Evolutionary conservation across 2,113 vertebrate species (phyloP), one percentile per base, ranked within the genome.

Genomic region (Amia ocellicauda): DNA sequence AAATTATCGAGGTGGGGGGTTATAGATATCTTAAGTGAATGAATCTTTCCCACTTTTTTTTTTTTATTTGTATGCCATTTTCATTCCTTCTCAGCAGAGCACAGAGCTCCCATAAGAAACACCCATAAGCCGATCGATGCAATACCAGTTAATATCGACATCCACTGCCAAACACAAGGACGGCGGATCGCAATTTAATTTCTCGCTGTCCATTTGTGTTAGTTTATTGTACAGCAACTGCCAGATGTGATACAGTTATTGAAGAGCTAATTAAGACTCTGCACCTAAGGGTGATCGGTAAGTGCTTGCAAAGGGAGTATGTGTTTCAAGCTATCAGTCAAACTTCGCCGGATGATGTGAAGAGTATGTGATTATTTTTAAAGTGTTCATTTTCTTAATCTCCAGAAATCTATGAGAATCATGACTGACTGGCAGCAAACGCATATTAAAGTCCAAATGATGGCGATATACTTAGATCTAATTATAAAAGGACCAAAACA

Each of bases 121-220:
- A 36, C 11, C 1, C 11, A 11, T 36, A 74, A 66, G 43, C 3
- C 69, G 68, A 77, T 75, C 70, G 9, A 76, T 77, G 52, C 23
- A 60, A 77, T 77, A 70, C 69, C 14, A 29, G 75, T 75, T 73
- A 79, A 73, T 59, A 65, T 59, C 31, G 20, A 19, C 51, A 62
- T 60, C 66, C 45, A 5, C 14, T 47, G 45, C 45, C 45, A 47
- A 70, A 51, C 51, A 43, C 66, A 31, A 26, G 56, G 23, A 56
- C 14, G 0, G 29, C 2, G 53, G 59, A 71, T 69, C 63, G 54
- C 31, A 13, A 16, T 60, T 8, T 67, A 65, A 75, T 62, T 31
- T 26, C 47, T 69, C 61, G 45, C 14, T 59, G 65, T 77, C 67
- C 43, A 27, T 64, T 28, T 58, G 58, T 56, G 47, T 71, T 61